Percentiles rank a stretch among this genome's conserved stretches.
Conservation (phyloP, 2,113 vertebrate species). For the Pogonocichla stellata region DNA sequence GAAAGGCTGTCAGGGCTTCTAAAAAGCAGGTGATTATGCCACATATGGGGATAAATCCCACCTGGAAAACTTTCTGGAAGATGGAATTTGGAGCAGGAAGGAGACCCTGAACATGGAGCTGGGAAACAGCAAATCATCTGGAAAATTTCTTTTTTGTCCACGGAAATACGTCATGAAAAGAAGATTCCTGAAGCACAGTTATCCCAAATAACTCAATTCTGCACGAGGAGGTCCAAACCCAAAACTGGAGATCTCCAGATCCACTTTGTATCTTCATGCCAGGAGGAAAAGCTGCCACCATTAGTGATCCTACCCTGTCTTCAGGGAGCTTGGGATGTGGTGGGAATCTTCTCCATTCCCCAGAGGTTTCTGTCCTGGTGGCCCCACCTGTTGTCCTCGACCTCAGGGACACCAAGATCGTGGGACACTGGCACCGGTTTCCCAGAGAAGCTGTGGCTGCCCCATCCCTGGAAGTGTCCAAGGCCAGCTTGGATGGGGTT, state of each 20-base stretch:
- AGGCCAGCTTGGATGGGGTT: rapidly evolving
- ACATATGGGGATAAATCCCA: rapidly evolving
- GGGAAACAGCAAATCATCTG: neutral
- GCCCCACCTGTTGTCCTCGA: neutral
- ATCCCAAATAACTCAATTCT: neutral
- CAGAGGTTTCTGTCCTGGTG: neutral
- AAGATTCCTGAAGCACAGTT: rapidly evolving
- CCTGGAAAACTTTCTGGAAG: neutral
- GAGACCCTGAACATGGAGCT: neutral
- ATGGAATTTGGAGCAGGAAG: neutral
- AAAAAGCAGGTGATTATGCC: rapidly evolving
- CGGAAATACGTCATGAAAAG: rapidly evolving
- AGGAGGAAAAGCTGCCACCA: neutral
- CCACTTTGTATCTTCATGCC: rapidly evolving
- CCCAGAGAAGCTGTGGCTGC: neutral
- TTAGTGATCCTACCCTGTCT: neutral
- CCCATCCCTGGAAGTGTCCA: neutral
- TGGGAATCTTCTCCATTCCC: neutral
- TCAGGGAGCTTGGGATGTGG: rapidly evolving
- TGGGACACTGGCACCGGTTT: neutral
- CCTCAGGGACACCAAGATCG: neutral
- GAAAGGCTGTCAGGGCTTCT: neutral
- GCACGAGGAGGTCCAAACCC: rapidly evolving
- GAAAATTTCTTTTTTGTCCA: neutral
- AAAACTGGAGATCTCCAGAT: neutral